Evolutionary conservation across 2,113 vertebrate genomes (phyloP).

Genomic region (Podarcis muralis): DNA sequence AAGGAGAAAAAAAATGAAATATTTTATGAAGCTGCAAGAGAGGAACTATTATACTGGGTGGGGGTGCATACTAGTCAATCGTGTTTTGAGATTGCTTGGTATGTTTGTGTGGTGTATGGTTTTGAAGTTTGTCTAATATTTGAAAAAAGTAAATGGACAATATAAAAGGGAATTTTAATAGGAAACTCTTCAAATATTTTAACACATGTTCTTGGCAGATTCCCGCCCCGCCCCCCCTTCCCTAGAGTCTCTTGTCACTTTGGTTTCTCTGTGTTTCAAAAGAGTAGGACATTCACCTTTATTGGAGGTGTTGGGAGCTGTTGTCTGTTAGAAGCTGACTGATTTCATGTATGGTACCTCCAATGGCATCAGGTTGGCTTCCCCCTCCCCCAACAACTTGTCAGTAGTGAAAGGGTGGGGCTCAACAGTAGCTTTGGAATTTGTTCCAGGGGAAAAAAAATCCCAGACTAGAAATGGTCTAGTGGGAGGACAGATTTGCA

Average conservation of each 20-base stretch:
- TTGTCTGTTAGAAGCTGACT: slow-evolving; percentile 57
- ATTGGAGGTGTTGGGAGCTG: slow-evolving; percentile 50
- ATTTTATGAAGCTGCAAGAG: slow-evolving; percentile 46
- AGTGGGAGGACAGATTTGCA: neutral
- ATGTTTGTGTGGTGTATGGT: slow-evolving; percentile 48
- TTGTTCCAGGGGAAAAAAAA: slow-evolving; percentile 28
- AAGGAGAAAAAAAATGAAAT: slow-evolving; percentile 15
- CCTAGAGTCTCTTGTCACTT: slow-evolving; percentile 60
- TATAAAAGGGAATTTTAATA: slow-evolving; percentile 61
- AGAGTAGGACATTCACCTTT: slow-evolving; percentile 63
- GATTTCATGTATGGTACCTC: slow-evolving; percentile 46
- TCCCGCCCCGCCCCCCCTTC: slow-evolving; percentile 25
- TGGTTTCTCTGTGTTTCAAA: slow-evolving; percentile 63
- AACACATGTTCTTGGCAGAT: slow-evolving; percentile 63
- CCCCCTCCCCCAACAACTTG: slow-evolving; percentile 22
- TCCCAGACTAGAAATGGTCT: slow-evolving; percentile 56
- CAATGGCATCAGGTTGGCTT: neutral
- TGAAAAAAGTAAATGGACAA: slow-evolving; percentile 50
- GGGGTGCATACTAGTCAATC: slow-evolving; percentile 60
- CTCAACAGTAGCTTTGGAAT: slow-evolving; percentile 8
- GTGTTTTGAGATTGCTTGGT: slow-evolving; percentile 53
- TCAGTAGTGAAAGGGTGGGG: slow-evolving; percentile 25
- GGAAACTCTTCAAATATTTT: slow-evolving; percentile 65
- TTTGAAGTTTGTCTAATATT: slow-evolving; percentile 55
- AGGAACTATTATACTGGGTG: slow-evolving; percentile 56